These are phyloP conservation scores for Myiotriccus ornatus DNA, from an alignment of 2,797 vertebrate genomes.

Conservation along the genomic window DNA sequence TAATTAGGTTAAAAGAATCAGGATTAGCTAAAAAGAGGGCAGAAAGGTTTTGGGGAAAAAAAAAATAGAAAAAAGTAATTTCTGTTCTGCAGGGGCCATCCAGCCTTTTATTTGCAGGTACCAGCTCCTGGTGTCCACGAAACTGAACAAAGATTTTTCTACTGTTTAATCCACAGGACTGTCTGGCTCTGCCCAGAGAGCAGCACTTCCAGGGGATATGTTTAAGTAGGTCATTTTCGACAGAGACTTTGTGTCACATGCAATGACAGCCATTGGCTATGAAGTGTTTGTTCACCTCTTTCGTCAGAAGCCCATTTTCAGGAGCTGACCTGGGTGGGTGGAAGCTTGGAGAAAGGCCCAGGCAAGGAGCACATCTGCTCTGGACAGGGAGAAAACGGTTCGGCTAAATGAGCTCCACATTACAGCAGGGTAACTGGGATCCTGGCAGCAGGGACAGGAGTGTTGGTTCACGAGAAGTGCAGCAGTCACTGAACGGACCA, in stretches of 20 bases:
- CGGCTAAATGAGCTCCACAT: neutral
- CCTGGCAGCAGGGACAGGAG: neutral
- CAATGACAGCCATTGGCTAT: neutral
- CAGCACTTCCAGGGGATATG: accelerated
- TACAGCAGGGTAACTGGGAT: neutral
- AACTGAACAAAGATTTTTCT: neutral
- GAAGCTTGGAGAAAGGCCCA: neutral
- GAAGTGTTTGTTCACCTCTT: neutral
- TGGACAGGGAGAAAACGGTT: neutral
- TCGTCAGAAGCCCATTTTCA: neutral
- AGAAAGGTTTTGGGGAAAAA: neutral
- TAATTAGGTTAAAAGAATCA: neutral
- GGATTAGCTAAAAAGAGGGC: neutral
- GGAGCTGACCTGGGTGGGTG: neutral
- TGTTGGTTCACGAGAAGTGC: neutral
- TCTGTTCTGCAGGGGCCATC: neutral
- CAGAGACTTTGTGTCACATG: neutral
- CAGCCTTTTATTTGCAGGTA: neutral
- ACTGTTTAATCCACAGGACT: neutral
- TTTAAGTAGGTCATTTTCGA: neutral
- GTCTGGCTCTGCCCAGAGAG: neutral
- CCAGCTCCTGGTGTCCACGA: neutral
- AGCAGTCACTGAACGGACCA: neutral
- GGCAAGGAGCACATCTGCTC: neutral
- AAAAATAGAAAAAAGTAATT: neutral